Conservation (phyloP, 2,888 invertebrate genomes). For the Cantharis flavilabris region DNA sequence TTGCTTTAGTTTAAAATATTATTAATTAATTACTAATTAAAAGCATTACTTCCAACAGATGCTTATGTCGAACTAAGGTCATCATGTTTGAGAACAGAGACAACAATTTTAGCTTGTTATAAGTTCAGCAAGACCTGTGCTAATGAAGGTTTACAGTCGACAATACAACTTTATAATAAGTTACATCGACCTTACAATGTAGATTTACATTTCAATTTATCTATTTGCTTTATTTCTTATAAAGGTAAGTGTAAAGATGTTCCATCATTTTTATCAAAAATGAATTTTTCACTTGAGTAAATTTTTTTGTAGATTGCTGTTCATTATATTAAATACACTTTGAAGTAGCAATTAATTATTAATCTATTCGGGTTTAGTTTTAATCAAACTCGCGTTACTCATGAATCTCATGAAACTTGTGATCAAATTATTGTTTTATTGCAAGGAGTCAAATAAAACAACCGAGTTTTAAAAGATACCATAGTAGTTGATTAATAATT, state of each 20-base stretch:
- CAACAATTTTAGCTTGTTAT: constrained; percentile 2
- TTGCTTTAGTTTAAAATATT: background rate
- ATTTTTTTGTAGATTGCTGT: background rate
- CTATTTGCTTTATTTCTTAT: background rate
- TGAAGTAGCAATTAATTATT: background rate
- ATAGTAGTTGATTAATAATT: background rate
- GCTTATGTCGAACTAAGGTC: background rate
- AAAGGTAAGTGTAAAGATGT: background rate
- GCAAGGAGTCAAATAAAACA: background rate
- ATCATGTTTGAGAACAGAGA: background rate
- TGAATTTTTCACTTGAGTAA: background rate
- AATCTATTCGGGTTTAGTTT: background rate
- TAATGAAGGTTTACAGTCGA: constrained; percentile 2
- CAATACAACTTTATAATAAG: constrained; percentile 4
- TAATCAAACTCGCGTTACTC: background rate
- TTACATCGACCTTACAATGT: background rate
- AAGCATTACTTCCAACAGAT: background rate
- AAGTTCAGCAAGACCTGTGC: constrained; percentile 1
- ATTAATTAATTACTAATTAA: background rate
- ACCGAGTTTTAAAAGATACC: background rate
- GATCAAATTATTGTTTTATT: background rate
- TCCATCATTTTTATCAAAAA: background rate
- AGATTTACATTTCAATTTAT: constrained; percentile 1
- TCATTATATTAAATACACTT: background rate
- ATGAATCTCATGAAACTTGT: background rate